These are phyloP conservation scores for Calypte anna DNA, from an alignment of 2,113 vertebrate species.

Conservation along the genomic window DNA sequence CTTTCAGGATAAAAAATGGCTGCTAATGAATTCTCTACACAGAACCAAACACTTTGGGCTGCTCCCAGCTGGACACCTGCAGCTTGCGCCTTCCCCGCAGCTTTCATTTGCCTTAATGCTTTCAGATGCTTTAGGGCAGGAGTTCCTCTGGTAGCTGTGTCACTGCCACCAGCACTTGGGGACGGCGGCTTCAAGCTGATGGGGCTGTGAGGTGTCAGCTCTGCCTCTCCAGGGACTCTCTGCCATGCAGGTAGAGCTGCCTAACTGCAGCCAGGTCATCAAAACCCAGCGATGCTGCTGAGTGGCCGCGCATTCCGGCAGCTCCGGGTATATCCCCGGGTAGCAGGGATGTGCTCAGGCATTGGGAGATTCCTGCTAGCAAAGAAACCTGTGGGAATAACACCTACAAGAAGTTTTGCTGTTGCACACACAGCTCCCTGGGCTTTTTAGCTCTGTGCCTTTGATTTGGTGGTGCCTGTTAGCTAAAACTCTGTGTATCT, in stretches of 20 bases:
- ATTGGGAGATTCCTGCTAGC: rapidly evolving
- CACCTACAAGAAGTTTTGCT: not conserved
- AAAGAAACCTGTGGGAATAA: not conserved
- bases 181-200: slow-evolving; percentile 74
- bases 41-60: not conserved
- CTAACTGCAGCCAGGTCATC: slow-evolving; percentile 72
- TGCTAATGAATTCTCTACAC: not conserved
- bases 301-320: not conserved
- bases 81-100: not conserved
- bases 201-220: slow-evolving; percentile 80
- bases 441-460: not conserved
- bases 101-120: slow-evolving; percentile 68
- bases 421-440: rapidly evolving
- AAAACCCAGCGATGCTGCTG: not conserved
- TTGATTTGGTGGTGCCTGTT: not conserved
- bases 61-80: slow-evolving; percentile 24
- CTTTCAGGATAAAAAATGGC: not conserved
- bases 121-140: slow-evolving; percentile 80
- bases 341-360: not conserved
- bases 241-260: slow-evolving; percentile 75
- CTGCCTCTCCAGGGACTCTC: slow-evolving; percentile 75
- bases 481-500: not conserved
- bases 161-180: slow-evolving; percentile 73
- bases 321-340: not conserved
- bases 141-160: slow-evolving; percentile 77